These are phyloP conservation scores for Apis cerana DNA, from an alignment of 1,140 invertebrate species.

Conservation along the genomic window DNA sequence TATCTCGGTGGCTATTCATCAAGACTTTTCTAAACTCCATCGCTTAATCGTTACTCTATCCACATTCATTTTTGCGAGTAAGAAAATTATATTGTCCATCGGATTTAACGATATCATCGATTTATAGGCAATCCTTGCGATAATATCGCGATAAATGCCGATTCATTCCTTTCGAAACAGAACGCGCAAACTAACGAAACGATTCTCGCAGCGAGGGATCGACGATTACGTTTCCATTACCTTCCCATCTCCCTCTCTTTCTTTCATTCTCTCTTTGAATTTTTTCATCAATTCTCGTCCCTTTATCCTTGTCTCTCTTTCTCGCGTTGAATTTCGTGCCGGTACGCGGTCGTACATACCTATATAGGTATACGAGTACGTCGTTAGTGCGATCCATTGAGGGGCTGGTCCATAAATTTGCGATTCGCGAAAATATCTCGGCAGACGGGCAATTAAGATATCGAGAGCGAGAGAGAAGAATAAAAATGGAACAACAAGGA, in stretches of 20 bases:
- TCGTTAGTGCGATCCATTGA: slow-evolving; percentile 65
- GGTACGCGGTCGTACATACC: slow-evolving; percentile 29
- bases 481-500: background rate
- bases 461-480: slow-evolving; percentile 58
- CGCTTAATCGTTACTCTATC: slow-evolving; percentile 3
- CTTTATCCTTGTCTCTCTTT: slow-evolving; percentile 23
- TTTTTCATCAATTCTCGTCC: slow-evolving; percentile 12
- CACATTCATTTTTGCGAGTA: slow-evolving; percentile 23
- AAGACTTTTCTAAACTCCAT: slow-evolving; percentile 1
- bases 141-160: slow-evolving; percentile 39
- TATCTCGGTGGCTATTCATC: slow-evolving; percentile 14
- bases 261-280: background rate
- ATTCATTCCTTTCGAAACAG: slow-evolving; percentile 53
- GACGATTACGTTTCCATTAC: slow-evolving; percentile 58
- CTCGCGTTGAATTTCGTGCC: slow-evolving; percentile 8
- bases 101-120: slow-evolving; percentile 18
- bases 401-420: slow-evolving; percentile 72
- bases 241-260: background rate
- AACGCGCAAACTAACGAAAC: slow-evolving; percentile 62
- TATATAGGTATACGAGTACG: slow-evolving; percentile 59
- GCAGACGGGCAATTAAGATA: slow-evolving; percentile 74
- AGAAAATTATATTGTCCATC: slow-evolving; percentile 27
- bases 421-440: slow-evolving; percentile 75
- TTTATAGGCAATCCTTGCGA: slow-evolving; percentile 52
- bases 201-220: slow-evolving; percentile 63